Percentiles rank a stretch among this genome's conserved stretches.
Evolutionary conservation across 2,888 invertebrate species (phyloP).

Genomic region (Mesochorus sp.): DNA sequence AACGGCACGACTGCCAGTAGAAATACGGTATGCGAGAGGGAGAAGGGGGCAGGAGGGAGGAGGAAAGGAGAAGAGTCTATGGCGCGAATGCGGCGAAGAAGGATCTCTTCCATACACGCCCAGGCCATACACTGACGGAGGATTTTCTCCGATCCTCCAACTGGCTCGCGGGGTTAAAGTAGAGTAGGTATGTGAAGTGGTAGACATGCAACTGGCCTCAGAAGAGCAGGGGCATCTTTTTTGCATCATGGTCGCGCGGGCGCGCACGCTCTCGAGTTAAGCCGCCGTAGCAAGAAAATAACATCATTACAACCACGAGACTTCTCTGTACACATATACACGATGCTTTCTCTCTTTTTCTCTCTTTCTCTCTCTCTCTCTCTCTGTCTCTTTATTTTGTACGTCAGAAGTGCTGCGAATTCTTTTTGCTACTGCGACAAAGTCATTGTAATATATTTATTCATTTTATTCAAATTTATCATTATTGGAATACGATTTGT

Average conservation of each 20-base stretch:
- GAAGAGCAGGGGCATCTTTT: slow-evolving; percentile 23
- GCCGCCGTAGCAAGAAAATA: slow-evolving; percentile 76
- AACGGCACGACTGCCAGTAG: slow-evolving; percentile 70
- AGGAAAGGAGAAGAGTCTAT: slow-evolving; percentile 14
- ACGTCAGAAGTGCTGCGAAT: too few relatives aligned
- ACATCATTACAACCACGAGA: slow-evolving; percentile 76
- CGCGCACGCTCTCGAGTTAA: slow-evolving; percentile 65
- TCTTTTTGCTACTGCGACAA: too few relatives aligned
- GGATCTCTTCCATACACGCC: slow-evolving; percentile 14
- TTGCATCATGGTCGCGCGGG: slow-evolving; percentile 49
- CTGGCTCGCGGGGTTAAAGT: slow-evolving; percentile 59
- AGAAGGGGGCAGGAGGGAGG: too few relatives aligned
- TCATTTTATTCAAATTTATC: too few relatives aligned
- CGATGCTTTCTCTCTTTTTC: slow-evolving; percentile 10
- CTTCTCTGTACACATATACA: too few relatives aligned
- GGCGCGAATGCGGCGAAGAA: slow-evolving; percentile 29
- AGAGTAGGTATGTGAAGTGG: slow-evolving; percentile 71
- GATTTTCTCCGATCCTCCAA: slow-evolving; percentile 32
- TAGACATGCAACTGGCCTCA: slow-evolving; percentile 68
- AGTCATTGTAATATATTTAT: too few relatives aligned
- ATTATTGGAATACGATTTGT: too few relatives aligned
- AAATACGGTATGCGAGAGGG: slow-evolving; percentile 70
- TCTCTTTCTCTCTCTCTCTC: background rate
- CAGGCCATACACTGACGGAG: slow-evolving; percentile 14
- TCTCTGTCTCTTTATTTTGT: background rate